These are phyloP conservation scores for Prorops nasuta DNA, from an alignment of 1,140 invertebrate species.

Conservation along the genomic window DNA sequence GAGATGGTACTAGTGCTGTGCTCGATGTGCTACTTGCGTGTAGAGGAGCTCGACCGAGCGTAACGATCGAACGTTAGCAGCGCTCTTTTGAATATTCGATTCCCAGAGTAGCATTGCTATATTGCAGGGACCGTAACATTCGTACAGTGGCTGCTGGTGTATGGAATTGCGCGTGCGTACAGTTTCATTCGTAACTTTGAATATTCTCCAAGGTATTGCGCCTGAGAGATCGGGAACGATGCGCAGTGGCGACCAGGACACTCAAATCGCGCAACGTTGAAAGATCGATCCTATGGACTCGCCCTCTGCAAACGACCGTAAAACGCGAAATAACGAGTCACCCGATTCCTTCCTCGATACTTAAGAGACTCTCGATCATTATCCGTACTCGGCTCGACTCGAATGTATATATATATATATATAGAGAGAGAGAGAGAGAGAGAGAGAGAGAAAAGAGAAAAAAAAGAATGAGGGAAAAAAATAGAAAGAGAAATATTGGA, in stretches of 20 bases:
- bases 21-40: too few species aligned
- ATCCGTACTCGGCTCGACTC: too few species aligned
- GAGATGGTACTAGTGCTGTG: too few species aligned
- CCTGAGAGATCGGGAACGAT: slow-evolving; percentile 1
- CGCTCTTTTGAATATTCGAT: slow-evolving; percentile 18
- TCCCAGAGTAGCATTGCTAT: slow-evolving; percentile 3
- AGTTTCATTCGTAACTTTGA: slow-evolving; percentile 12
- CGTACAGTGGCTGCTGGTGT: too few species aligned
- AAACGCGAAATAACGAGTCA: slow-evolving; percentile 9
- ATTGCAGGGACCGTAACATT: too few species aligned
- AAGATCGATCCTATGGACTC: slow-evolving; percentile 17
- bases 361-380: too few species aligned
- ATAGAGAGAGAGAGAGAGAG: too few species aligned
- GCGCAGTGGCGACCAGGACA: slow-evolving; percentile 9
- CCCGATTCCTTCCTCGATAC: too few species aligned
- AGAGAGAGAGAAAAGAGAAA: too few species aligned
- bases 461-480: too few species aligned
- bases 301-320: neutral
- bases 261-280: slow-evolving; percentile 14
- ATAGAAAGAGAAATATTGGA: too few species aligned
- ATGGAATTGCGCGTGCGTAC: slow-evolving; percentile 1
- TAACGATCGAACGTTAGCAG: neutral
- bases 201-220: slow-evolving; percentile 19
- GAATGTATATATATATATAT: too few species aligned
- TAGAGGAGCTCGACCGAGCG: neutral